Conservation (phyloP, 2,797 vertebrate genomes). For the Macropodus opercularis region DNA sequence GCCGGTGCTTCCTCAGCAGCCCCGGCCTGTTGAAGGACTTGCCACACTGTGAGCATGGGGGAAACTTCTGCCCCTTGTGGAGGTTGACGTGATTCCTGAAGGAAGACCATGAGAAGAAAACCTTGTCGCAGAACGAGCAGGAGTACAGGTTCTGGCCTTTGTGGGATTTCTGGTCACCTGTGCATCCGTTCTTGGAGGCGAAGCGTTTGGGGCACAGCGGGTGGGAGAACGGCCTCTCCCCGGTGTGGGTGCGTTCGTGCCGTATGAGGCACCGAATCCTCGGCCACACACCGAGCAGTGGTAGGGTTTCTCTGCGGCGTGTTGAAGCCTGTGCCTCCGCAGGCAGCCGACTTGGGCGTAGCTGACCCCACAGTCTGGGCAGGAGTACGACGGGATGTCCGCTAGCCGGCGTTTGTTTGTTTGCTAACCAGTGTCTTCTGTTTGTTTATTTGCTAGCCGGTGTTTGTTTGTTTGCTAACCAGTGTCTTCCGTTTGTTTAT, state of each 20-base stretch:
- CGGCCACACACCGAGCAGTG: slow-evolving; percentile 51
- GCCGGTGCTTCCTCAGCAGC: slow-evolving; percentile 61
- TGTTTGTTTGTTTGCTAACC: too few species aligned
- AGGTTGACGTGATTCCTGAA: slow-evolving; percentile 58
- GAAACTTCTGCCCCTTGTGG: slow-evolving; percentile 57
- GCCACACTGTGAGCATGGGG: slow-evolving; percentile 57
- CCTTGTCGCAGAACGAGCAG: slow-evolving; percentile 57
- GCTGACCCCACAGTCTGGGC: slow-evolving; percentile 53
- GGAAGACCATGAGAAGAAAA: slow-evolving; percentile 54
- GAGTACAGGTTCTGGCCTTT: slow-evolving; percentile 15
- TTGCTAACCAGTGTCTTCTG: too few species aligned
- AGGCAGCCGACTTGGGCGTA: slow-evolving; percentile 61
- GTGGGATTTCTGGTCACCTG: slow-evolving; percentile 53
- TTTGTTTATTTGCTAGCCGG: too few species aligned
- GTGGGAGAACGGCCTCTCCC: slow-evolving; percentile 65
- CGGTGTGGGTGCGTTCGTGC: slow-evolving; percentile 65
- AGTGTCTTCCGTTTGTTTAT: too few species aligned
- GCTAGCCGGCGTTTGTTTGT: too few species aligned
- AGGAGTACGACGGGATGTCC: too few species aligned
- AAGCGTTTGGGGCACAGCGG: slow-evolving; percentile 65
- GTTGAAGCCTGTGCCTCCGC: slow-evolving; percentile 50
- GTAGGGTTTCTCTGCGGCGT: slow-evolving; percentile 50
- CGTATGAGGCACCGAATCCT: slow-evolving; percentile 57
- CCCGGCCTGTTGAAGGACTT: slow-evolving; percentile 68
- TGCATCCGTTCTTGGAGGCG: slow-evolving; percentile 53